phyloP scores from a whole-genome alignment of 2,888 invertebrate species.

The Eumerus sabulonum region DNA sequence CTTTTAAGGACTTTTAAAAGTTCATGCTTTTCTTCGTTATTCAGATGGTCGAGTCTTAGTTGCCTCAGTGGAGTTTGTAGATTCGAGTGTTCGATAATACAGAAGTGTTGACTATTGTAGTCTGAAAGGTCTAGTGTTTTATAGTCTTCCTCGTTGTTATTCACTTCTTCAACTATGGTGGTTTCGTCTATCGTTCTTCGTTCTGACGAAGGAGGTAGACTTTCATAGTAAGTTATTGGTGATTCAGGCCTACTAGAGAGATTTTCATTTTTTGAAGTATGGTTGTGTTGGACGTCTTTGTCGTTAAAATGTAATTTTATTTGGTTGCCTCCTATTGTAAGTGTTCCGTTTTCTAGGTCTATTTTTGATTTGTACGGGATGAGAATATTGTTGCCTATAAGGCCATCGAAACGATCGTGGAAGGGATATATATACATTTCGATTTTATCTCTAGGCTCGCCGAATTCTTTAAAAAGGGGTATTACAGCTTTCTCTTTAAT shows the following conservation, averaged over 20 bases:
- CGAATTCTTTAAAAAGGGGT: constrained; percentile 13
- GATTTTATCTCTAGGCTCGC: neutral
- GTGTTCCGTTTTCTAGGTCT: constrained; percentile 1
- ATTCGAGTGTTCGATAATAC: neutral
- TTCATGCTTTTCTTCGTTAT: constrained; percentile 1
- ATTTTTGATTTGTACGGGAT: constrained; percentile 10
- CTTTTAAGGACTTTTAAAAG: constrained; percentile 12
- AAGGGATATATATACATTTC: constrained; percentile 7
- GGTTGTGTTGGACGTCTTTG: constrained; percentile 5
- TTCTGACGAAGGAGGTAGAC: constrained; percentile 3
- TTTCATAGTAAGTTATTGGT: constrained; percentile 18
- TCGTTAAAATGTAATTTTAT: constrained; percentile 12
- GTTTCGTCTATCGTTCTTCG: neutral
- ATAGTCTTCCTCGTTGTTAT: constrained; percentile 12
- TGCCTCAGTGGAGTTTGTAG: neutral
- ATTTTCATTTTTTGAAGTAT: too few relatives aligned
- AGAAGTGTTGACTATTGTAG: too few relatives aligned
- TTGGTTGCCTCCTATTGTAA: constrained; percentile 15
- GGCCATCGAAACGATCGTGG: neutral
- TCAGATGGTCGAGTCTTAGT: constrained; percentile 28
- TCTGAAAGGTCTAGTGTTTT: constrained; percentile 3
- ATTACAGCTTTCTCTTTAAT: constrained; percentile 1
- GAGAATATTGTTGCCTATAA: constrained; percentile 25
- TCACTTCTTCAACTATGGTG: neutral
- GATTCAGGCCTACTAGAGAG: too few relatives aligned